phyloP scores from a whole-genome alignment of 2,797 vertebrate species.

The Myotis vivesi region DNA sequence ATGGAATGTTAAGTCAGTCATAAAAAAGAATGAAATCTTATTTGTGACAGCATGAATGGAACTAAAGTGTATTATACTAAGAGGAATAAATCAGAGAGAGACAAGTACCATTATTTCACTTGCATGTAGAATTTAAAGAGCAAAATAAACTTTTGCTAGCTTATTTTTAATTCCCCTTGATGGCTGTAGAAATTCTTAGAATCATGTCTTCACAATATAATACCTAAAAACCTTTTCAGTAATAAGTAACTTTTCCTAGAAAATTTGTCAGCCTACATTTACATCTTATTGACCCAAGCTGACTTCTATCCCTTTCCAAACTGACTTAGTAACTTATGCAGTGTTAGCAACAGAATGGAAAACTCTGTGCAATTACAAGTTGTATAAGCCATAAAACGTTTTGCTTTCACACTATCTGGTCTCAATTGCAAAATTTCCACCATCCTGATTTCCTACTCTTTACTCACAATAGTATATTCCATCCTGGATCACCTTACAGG shows the following conservation, averaged over 20 bases:
- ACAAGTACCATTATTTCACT: not conserved
- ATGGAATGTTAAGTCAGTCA: not conserved
- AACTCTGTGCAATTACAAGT: not conserved
- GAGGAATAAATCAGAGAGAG: not conserved
- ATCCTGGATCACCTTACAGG: not conserved
- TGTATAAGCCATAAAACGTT: not conserved
- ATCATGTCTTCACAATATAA: not conserved
- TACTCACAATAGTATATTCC: not conserved
- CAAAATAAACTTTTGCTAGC: not conserved
- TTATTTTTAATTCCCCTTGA: not conserved
- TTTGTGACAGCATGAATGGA: not conserved
- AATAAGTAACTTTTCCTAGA: not conserved
- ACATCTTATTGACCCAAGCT: not conserved
- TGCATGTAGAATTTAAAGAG: not conserved
- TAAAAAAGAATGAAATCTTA: not conserved
- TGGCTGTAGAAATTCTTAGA: not conserved
- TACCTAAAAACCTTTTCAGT: not conserved
- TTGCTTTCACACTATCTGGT: not conserved
- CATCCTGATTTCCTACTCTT: not conserved
- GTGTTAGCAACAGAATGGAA: not conserved
- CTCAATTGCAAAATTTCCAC: not conserved
- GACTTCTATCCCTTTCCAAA: not conserved
- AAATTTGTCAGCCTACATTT: not conserved
- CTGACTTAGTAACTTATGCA: not conserved
- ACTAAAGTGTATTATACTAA: not conserved